A percentile compares a stretch with the other conserved stretches of the same genome.
These are phyloP conservation scores for Brachyopa scutellaris DNA, from an alignment of 2,888 invertebrate species.

Conservation along the genomic window DNA sequence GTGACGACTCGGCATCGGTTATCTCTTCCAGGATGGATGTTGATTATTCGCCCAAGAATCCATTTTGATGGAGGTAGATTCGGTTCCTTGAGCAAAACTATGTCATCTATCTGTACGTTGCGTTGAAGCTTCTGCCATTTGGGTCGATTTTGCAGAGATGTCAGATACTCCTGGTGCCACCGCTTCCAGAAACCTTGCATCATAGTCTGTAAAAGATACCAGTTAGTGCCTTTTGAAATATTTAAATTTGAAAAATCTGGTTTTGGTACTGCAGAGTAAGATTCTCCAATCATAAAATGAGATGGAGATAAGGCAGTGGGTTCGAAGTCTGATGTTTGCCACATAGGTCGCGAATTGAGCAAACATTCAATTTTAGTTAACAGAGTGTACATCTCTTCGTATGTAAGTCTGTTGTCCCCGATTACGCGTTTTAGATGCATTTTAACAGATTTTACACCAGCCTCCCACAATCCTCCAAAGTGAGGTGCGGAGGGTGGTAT, in stretches of 20 bases:
- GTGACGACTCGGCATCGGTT: conserved; percentile 22
- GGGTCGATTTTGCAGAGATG: conserved; percentile 5
- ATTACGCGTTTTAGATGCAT: conserved; percentile 43
- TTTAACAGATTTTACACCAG: conserved; percentile 13
- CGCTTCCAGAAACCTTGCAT: conserved; percentile 61
- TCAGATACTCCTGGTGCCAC: no score
- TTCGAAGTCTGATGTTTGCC: conserved; percentile 27
- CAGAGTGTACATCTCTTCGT: conserved; percentile 43
- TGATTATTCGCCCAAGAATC: background rate
- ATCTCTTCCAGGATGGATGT: background rate
- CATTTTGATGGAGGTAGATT: conserved; percentile 46
- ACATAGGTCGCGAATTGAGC: conserved; percentile 37
- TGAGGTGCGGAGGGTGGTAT: background rate
- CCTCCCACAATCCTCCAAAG: conserved; percentile 36
- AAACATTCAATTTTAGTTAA: conserved; percentile 53
- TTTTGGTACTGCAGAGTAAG: background rate
- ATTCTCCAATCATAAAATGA: conserved; percentile 29
- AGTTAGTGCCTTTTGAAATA: no score
- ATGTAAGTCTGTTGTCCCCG: conserved; percentile 18
- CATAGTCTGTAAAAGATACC: conserved; percentile 9
- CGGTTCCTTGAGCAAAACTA: conserved; percentile 32
- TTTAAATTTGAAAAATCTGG: background rate
- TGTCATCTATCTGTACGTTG: background rate
- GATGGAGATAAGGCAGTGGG: conserved; percentile 20
- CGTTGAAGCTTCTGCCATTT: conserved; percentile 7